Base-by-base conservation (phyloP, 2,888 invertebrate species). In the Seira ritae region DNA sequence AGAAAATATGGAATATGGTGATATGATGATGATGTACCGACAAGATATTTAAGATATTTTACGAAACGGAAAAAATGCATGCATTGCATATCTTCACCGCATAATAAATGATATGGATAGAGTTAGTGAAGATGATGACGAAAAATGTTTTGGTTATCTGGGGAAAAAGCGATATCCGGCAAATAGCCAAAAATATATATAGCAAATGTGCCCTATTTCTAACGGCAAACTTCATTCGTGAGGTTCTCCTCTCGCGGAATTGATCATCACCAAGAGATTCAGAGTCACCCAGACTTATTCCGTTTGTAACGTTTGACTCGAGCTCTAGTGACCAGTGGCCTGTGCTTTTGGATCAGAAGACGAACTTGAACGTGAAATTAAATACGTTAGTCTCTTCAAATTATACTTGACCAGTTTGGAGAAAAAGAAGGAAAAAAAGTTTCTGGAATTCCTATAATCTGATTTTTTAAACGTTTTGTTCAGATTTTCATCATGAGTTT, bases 151-250 rank as follows among this genome's bases (percentile, higher is more conserved):
- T 55, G 55, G 55, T 55, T 55, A 55, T 55, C 55, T 55, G 17
- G 74, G 66, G 23, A 46, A 76, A 50, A 62, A 70, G 60, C 22
- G 80, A 80, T 74, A 85, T 79, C 75, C 78, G 85, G 85, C 85
- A 82, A 70, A 78, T 65, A 68, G 78, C 85, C 85, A 85, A 76
- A 82, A 81, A 75, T 85, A 85, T 81, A 78, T 74, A 81, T 84
- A 84, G 84, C 80, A 66, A 80, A 76, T 68, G 42, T 77, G 79
- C 70, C 72, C 80, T 80, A 84, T 76, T 84, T 84, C 80, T 70
- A 46, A 23, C n/a, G 20, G 71, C 60, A 67, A 78, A 65, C 79
- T 75, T 79, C 79, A 84, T 60, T 84, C 62, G 31, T 66, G 31
- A 79, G 70, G 66, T 84, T 74, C 70, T 62, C 65, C 80, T 80